Conservation (phyloP, 2,113 vertebrate species). For the Microcebus griseorufus region DNA sequence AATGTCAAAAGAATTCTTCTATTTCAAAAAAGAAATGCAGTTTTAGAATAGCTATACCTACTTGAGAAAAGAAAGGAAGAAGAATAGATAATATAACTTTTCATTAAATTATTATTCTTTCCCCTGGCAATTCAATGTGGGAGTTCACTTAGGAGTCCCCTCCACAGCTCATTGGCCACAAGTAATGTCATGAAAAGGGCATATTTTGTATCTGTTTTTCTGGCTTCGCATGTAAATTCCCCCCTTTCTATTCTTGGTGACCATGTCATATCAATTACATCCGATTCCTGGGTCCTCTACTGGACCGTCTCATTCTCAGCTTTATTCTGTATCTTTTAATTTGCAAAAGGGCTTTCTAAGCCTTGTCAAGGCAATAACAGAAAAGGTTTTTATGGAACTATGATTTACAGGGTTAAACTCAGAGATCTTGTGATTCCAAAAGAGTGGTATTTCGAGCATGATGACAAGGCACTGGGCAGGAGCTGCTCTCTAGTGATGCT, state of each 20-base stretch:
- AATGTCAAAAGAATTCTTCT: background rate
- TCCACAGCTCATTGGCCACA: rapidly evolving
- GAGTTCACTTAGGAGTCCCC: rapidly evolving
- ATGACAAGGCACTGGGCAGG: rapidly evolving
- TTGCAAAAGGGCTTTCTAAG: background rate
- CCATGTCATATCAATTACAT: rapidly evolving
- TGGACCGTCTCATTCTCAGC: background rate
- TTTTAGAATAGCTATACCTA: background rate
- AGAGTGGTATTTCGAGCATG: background rate
- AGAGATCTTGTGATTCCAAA: background rate
- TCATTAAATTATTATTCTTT: background rate
- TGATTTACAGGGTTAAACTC: background rate
- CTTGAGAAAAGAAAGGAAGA: background rate
- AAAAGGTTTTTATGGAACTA: rapidly evolving
- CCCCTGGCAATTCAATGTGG: background rate
- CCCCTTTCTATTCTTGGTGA: background rate
- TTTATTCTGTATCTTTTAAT: background rate
- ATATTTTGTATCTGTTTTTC: background rate
- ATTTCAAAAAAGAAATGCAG: background rate
- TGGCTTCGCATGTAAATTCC: background rate
- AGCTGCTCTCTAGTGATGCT: rapidly evolving
- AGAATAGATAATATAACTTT: background rate
- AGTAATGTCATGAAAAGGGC: rapidly evolving
- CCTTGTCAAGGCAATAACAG: background rate
- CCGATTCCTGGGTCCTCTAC: background rate